A percentile compares a stretch with the other conserved stretches of the same genome.
Evolutionary conservation across 1,140 invertebrate species (phyloP).

Genomic region (Trypoxylus dichotomus): DNA sequence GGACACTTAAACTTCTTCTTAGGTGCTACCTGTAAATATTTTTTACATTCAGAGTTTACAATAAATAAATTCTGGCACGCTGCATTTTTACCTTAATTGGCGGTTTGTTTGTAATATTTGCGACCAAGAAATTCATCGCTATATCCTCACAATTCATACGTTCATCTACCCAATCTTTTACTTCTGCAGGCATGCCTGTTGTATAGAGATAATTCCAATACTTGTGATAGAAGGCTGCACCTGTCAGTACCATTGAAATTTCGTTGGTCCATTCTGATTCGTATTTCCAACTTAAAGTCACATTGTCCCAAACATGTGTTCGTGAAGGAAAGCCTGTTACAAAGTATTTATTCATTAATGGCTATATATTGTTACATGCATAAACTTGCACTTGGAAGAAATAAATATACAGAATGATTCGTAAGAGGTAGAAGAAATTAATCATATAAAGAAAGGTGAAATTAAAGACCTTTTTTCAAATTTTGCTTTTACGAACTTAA

Average conservation of each 20-base stretch:
- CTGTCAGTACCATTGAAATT: slow-evolving; percentile 90
- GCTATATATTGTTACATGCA: no score
- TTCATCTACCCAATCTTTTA: slow-evolving; percentile 79
- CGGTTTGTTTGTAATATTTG: slow-evolving; percentile 88
- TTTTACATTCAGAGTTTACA: slow-evolving; percentile 24
- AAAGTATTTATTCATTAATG: no score
- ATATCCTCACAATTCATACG: slow-evolving; percentile 96
- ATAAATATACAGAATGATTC: no score
- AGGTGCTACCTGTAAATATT: slow-evolving; percentile 75
- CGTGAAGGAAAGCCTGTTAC: slow-evolving; percentile 80
- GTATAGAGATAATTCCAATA: slow-evolving; percentile 91
- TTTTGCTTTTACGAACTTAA: no score
- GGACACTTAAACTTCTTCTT: slow-evolving; percentile 98
- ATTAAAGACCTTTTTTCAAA: no score
- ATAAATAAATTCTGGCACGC: background rate
- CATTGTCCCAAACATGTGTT: slow-evolving; percentile 88
- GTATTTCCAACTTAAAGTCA: slow-evolving; percentile 81
- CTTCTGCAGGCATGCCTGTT: slow-evolving; percentile 72
- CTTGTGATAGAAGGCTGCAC: slow-evolving; percentile 93
- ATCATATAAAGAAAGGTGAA: no score
- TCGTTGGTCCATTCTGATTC: slow-evolving; percentile 95
- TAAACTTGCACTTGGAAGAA: no score
- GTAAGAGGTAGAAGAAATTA: no score
- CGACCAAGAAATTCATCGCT: slow-evolving; percentile 92
- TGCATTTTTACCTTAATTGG: slow-evolving; percentile 78